Base-by-base conservation (phyloP, 1,140 invertebrate genomes). In the Panagrolaimus sp. region DNA sequence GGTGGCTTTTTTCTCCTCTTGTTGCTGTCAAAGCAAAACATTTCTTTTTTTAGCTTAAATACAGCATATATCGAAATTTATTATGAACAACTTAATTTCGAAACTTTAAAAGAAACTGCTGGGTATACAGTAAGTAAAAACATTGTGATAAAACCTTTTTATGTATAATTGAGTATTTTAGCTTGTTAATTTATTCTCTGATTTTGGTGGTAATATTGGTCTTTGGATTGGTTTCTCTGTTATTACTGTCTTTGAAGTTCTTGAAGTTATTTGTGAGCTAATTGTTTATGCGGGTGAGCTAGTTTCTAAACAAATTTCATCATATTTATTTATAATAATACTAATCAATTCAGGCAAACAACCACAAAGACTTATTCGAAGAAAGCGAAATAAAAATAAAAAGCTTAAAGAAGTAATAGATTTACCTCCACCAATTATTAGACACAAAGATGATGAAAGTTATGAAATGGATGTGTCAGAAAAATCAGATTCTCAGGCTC, bases 51-150 rank as follows among this genome's bases (percentile, higher is more conserved):
- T 31, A 46, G 75, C 1, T 51, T 75, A 23, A 78, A 78, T 57
- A 78, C 76, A 47, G 81, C 80, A 2, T 83, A 80, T 65, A 83
- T 82, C 44, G 80, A 82, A 71, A 82, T 82, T 44, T 82, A 82
- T 53, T 82, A 82, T 65, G 80, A 82, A 69, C 80, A 82, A 66
- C 66, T 82, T 48, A 82, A 82, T 51, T 82, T 76, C 62, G 80
- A 82, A 64, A 76, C 71, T 23, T 64, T 82, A 16, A 83, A 78
- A 65, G 80, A 82, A 71, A 83, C 81, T 45, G 74, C 81, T 44
- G 80, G 79, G n/a, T 82, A 82, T 68, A 82, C 81, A 13, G 79
- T 81, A 38, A 66, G 64, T 38, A 4, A 4, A 7, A 38, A 7
- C 31, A 4, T 38, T 4, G 31, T 7, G 7, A 16, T 66, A 9